Percentiles rank a stretch among this genome's conserved stretches.
phyloP scores from a whole-genome alignment of 2,113 vertebrate species.

The Elachura formosa region DNA sequence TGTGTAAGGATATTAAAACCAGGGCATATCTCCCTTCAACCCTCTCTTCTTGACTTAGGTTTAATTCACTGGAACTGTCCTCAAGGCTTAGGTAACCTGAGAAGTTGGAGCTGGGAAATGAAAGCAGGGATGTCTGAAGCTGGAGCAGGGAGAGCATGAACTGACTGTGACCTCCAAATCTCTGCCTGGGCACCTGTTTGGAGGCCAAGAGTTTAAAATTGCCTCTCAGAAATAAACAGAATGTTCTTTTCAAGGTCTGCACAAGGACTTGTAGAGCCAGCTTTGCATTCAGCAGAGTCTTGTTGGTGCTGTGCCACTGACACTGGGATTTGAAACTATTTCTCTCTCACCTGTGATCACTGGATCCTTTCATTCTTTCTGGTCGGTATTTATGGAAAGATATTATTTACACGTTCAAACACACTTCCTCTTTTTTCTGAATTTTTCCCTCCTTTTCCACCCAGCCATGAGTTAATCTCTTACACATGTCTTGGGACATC shows the following conservation, averaged over 20 bases:
- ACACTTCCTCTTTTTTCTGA: background rate
- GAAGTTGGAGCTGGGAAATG: background rate
- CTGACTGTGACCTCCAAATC: background rate
- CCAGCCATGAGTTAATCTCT: background rate
- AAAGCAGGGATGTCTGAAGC: background rate
- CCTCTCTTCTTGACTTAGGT: background rate
- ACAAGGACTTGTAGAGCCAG: background rate
- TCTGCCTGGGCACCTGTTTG: background rate
- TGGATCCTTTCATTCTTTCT: background rate
- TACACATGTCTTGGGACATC: background rate
- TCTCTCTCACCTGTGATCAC: background rate
- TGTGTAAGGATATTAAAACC: constrained; percentile 8
- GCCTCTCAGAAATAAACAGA: background rate
- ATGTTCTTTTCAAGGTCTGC: background rate
- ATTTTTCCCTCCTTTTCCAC: background rate
- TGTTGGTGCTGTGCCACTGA: background rate
- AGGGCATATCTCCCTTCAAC: background rate
- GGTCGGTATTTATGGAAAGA: background rate
- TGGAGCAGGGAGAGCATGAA: background rate
- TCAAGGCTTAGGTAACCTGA: background rate
- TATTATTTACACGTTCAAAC: background rate
- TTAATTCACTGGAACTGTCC: constrained; percentile 16
- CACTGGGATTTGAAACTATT: fast-evolving
- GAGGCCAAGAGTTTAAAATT: background rate
- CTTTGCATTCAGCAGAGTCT: background rate